Percentiles rank a stretch among this genome's conserved stretches.
These are phyloP conservation scores for Scolopax rusticola DNA, from an alignment of 2,797 vertebrate species.

Conservation along the genomic window DNA sequence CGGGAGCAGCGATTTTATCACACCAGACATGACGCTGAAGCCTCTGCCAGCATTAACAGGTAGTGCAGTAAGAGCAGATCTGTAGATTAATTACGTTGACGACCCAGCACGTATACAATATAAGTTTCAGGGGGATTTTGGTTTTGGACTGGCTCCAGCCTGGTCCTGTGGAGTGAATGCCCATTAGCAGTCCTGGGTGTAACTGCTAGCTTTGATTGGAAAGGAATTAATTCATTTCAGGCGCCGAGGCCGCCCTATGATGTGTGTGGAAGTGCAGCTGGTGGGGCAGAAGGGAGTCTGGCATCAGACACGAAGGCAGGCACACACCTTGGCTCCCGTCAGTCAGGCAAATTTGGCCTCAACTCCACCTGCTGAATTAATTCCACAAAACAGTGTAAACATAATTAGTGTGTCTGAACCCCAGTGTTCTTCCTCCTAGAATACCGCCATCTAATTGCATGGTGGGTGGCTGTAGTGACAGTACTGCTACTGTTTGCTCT, in stretches of 20 bases:
- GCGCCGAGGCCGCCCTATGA: rapidly evolving
- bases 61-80: background rate
- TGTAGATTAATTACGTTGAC: background rate
- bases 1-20: background rate
- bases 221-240: background rate
- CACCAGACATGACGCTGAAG: background rate
- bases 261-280: background rate
- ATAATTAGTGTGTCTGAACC: background rate
- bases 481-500: background rate
- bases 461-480: background rate
- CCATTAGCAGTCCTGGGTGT: background rate
- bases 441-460: background rate
- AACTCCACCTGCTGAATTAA: background rate
- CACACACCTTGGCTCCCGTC: background rate
- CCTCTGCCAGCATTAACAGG: background rate
- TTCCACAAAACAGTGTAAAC: background rate
- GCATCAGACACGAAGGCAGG: rapidly evolving
- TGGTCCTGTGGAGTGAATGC: background rate
- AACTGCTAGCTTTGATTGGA: background rate
- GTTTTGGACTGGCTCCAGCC: background rate
- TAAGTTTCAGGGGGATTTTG: background rate
- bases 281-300: background rate
- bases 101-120: rapidly evolving
- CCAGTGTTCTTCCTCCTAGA: background rate
- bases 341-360: background rate